phyloP scores from a whole-genome alignment of 2,888 invertebrate species.

The Amblyjoppa proteus region DNA sequence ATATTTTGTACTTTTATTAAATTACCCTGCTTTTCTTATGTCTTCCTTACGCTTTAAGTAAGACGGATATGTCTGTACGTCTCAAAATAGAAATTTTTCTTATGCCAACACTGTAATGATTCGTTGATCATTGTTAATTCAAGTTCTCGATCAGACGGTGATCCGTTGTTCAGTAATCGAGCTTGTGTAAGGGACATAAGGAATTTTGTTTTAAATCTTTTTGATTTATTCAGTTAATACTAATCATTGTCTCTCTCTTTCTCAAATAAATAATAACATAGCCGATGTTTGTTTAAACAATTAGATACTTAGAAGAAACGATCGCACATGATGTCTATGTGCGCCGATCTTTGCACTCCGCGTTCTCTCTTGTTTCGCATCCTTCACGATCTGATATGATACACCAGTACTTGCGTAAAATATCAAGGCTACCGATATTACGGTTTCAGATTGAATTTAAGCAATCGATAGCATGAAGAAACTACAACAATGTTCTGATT shows the following conservation, averaged over 20 bases:
- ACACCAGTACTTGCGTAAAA: background rate
- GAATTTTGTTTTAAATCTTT: background rate
- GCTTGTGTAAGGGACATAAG: background rate
- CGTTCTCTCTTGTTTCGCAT: background rate
- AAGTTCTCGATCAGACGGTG: background rate
- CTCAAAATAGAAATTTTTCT: too few species aligned
- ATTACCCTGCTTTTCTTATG: too few species aligned
- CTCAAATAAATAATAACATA: background rate
- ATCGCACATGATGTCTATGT: slow-evolving; percentile 19
- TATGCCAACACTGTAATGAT: background rate
- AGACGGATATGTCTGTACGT: too few species aligned
- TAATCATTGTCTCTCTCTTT: background rate
- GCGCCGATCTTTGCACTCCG: background rate
- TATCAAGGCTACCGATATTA: slow-evolving; percentile 20
- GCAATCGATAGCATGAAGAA: slow-evolving; percentile 2
- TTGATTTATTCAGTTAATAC: background rate
- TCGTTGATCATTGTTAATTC: background rate
- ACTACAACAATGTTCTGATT: background rate
- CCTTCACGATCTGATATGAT: background rate
- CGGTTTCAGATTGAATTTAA: background rate
- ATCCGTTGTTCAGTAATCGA: background rate
- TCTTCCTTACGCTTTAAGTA: too few species aligned
- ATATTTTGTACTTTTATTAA: too few species aligned
- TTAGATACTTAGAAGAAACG: slow-evolving; percentile 43
- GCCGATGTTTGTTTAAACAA: slow-evolving; percentile 33